A percentile compares a stretch with the other conserved stretches of the same genome.
These are phyloP conservation scores for Varecia variegata DNA, from an alignment of 2,797 vertebrate species.

Conservation along the genomic window DNA sequence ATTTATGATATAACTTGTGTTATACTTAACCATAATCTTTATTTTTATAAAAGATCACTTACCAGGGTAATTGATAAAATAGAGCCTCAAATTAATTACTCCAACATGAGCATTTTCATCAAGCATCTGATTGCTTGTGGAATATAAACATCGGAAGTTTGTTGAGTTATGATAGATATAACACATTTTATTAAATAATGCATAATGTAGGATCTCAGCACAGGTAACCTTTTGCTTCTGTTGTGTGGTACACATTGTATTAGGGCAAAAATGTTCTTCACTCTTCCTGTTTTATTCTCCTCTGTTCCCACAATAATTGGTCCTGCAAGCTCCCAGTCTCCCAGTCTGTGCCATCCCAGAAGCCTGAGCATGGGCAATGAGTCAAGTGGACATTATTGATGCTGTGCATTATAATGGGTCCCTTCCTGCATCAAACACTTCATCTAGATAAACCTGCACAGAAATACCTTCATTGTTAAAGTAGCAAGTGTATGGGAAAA, in stretches of 20 bases:
- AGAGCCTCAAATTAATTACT: neutral
- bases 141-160: neutral
- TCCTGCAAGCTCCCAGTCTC: neutral
- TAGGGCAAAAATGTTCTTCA: neutral
- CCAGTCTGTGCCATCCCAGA: neutral
- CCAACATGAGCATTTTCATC: neutral
- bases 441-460: neutral
- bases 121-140: neutral
- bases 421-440: neutral
- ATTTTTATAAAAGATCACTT: slow-evolving; percentile 25
- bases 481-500: neutral
- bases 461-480: neutral
- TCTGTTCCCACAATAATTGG: neutral
- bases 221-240: neutral
- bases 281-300: neutral
- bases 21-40: neutral
- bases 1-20: neutral
- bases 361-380: neutral
- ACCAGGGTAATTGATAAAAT: neutral
- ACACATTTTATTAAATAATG: slow-evolving; percentile 4
- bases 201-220: neutral
- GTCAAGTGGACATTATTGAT: neutral
- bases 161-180: neutral
- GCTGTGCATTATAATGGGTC: neutral
- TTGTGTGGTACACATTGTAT: neutral